Percentiles rank a stretch among this genome's conserved stretches.
phyloP scores from a whole-genome alignment of 1,140 invertebrate genomes.

The Rhagoletis zephyria region DNA sequence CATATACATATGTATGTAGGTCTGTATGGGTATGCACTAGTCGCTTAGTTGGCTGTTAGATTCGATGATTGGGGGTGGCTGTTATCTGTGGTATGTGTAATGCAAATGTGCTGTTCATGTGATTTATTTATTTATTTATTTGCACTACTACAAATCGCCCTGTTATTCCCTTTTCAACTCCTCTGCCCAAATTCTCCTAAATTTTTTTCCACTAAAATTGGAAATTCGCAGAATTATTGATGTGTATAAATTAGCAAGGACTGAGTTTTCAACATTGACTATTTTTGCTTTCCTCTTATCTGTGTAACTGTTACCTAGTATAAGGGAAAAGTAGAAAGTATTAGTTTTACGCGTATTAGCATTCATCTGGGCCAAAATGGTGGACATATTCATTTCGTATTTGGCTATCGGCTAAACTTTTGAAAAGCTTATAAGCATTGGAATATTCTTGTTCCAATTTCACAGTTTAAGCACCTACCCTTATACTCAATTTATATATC shows the following conservation, averaged over 20 bases:
- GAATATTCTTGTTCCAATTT: too few relatives aligned
- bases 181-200: background rate
- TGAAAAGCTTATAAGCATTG: too few relatives aligned
- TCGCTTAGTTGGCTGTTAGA: background rate
- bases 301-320: too few relatives aligned
- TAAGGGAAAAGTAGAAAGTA: background rate
- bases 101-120: constrained; percentile 56
- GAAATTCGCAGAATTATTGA: constrained; percentile 22
- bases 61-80: background rate
- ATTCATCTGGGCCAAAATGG: background rate
- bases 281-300: constrained; percentile 29
- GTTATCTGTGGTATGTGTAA: constrained; percentile 49
- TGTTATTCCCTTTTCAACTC: background rate
- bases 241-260: constrained; percentile 53
- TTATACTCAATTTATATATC: too few relatives aligned
- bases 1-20: background rate
- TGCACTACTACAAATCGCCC: background rate
- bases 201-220: background rate
- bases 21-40: background rate
- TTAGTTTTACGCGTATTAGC: background rate
- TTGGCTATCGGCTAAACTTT: background rate
- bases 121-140: constrained; percentile 39
- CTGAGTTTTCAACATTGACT: constrained; percentile 54
- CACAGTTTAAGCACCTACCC: too few relatives aligned
- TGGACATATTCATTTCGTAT: background rate